Evolutionary conservation across 2,113 vertebrate species (phyloP), one percentile per base, ranked within the genome.

Genomic region (Murina feae): DNA sequence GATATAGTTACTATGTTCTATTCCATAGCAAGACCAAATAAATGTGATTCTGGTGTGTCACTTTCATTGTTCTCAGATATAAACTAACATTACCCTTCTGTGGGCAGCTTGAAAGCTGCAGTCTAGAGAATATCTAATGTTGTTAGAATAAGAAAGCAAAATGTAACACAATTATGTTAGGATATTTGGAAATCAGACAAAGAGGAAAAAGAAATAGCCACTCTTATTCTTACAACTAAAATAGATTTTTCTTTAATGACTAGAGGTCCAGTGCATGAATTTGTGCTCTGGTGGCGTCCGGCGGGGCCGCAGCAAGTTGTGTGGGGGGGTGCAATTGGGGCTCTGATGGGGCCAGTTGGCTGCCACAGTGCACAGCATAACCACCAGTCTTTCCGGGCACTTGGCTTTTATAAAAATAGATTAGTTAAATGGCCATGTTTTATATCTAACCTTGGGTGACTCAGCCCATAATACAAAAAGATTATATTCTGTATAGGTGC

Each of bases 111-210:
- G 28, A 71, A 79, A 79, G 17, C 8, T 51, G 14, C 10, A 90
- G 32, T 86, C 37, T 83, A 53, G 37, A 23, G 13, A 91, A 72
- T 28, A 16, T 55, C 10, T 86, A 63, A 63, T 47, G 0, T 47
- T 47, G 20, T 76, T 63, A 63, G 28, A 87, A 23, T 60, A 4
- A 12, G 66, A 78, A 79, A 51, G 37, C 37, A 78, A 55, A 74
- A 75, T 5, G 6, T 49, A 51, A 49, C 37, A 44, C 47, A 47
- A 42, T 49, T 47, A 10, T 86, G 53, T 25, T 47, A 90, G 14
- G 3, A 35, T 90, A 51, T 95, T 96, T 94, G n/a, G 47, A 95
- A 65, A 51, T 87, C 16, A 72, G 44, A 35, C 25, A 66, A 51
- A 28, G 60, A 63, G 42, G 7, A 35, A 55, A 93, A 81, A 60